phyloP scores from a whole-genome alignment of 2,113 vertebrate genomes.

The Aspiorhynchus laticeps region DNA sequence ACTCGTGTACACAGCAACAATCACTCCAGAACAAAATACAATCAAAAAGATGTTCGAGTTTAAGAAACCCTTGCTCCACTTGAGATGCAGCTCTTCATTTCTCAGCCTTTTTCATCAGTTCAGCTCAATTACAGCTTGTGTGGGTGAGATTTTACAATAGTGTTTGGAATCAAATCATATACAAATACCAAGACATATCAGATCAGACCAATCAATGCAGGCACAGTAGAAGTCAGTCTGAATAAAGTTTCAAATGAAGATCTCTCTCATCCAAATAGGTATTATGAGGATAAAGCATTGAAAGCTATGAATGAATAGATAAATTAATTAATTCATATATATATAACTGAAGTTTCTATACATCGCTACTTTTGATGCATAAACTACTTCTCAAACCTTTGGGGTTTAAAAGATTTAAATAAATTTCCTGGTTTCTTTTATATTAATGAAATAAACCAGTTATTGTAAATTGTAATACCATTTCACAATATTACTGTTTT shows the following conservation, averaged over 20 bases:
- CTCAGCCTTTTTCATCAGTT: slow-evolving; percentile 20
- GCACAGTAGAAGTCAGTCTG: not conserved
- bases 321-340: too few relatives aligned
- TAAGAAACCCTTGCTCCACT: not conserved
- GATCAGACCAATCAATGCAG: slow-evolving; percentile 36
- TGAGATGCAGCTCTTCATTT: slow-evolving; percentile 7
- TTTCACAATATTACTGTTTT: too few relatives aligned
- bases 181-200: slow-evolving; percentile 24
- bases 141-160: slow-evolving; percentile 29
- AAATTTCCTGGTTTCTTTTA: too few relatives aligned
- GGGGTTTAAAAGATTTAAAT: too few relatives aligned
- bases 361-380: not conserved
- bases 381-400: too few relatives aligned
- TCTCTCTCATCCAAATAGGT: not conserved
- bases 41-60: slow-evolving; percentile 11
- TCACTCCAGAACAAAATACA: slow-evolving; percentile 7
- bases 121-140: slow-evolving; percentile 23
- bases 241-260: not conserved
- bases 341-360: not conserved
- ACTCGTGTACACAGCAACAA: not conserved
- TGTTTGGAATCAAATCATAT: slow-evolving; percentile 8
- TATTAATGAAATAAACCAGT: too few relatives aligned
- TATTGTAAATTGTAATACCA: too few relatives aligned
- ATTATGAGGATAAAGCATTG: not conserved
- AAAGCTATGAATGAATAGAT: not conserved